Evolutionary conservation across 2,797 vertebrate species (phyloP).

Genomic region (Gallirallus australis): DNA sequence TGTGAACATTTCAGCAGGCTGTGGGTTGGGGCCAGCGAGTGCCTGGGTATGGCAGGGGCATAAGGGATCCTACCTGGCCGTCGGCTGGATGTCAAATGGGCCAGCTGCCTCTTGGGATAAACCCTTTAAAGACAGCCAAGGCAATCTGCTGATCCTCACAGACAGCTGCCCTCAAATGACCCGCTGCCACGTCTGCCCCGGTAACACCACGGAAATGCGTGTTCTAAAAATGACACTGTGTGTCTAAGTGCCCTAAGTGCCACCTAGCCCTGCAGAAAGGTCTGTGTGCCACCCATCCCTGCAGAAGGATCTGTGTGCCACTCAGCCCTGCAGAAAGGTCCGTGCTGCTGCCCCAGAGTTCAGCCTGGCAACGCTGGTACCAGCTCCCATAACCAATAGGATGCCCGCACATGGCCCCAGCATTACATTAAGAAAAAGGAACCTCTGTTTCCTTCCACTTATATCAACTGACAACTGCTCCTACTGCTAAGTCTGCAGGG

Average conservation of each 20-base stretch:
- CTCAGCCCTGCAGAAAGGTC: not conserved
- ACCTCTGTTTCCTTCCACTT: not conserved
- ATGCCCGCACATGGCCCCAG: not conserved
- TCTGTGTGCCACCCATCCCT: too few relatives aligned
- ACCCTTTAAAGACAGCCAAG: constrained; percentile 54
- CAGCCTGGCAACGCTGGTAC: rapidly evolving
- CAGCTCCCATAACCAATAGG: not conserved
- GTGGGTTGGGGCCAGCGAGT: rapidly evolving
- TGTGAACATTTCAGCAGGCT: not conserved
- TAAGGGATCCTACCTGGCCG: not conserved
- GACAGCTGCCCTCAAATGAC: constrained; percentile 1
- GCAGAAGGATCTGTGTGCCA: not conserved
- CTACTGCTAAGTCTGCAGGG: not conserved
- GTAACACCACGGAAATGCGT: rapidly evolving
- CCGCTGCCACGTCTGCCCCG: not conserved
- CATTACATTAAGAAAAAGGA: not conserved
- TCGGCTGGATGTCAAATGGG: not conserved
- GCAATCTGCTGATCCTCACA: not conserved
- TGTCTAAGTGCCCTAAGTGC: not conserved
- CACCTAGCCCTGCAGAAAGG: too few relatives aligned
- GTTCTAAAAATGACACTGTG: not conserved
- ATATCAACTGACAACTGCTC: not conserved
- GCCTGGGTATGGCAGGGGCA: not conserved
- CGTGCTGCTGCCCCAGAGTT: rapidly evolving
- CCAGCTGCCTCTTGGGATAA: constrained; percentile 63